A percentile compares a stretch with the other conserved stretches of the same genome.
These are phyloP conservation scores for Lamprologus callipterus DNA, from an alignment of 2,113 vertebrate genomes.

Conservation along the genomic window DNA sequence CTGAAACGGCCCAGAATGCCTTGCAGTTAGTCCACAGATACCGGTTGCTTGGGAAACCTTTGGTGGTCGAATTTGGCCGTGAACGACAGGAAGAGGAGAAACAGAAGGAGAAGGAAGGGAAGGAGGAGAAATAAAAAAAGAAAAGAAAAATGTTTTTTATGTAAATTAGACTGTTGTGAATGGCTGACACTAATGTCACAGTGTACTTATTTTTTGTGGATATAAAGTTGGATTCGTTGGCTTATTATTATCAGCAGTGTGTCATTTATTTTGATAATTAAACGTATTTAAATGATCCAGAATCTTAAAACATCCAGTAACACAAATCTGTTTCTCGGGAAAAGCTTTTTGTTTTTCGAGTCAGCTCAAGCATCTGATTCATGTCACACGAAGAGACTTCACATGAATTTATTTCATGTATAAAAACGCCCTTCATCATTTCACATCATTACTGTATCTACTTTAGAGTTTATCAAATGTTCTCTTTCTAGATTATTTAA, in stretches of 20 bases:
- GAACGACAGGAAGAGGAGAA: constrained; percentile 55
- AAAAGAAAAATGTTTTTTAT: background rate
- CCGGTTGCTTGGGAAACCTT: constrained; percentile 78
- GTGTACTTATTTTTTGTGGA: background rate
- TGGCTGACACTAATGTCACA: background rate
- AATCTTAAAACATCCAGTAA: background rate
- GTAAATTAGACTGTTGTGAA: background rate
- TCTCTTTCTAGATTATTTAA: background rate
- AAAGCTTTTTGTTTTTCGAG: background rate
- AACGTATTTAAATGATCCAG: background rate
- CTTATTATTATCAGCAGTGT: background rate
- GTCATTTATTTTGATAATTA: background rate
- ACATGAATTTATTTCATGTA: fast-evolving
- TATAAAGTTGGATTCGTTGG: background rate
- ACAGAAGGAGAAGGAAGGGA: background rate
- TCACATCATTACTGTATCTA: background rate
- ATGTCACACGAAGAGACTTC: fast-evolving
- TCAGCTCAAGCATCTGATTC: background rate
- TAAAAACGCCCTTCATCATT: background rate
- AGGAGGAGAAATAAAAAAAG: background rate
- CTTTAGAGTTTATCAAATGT: background rate
- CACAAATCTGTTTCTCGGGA: background rate
- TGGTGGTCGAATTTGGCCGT: constrained; percentile 87
- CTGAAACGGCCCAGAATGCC: constrained; percentile 69
- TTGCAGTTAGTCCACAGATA: constrained; percentile 82